phyloP scores from a whole-genome alignment of 2,888 invertebrate genomes.

The Caenorhabditis afra region DNA sequence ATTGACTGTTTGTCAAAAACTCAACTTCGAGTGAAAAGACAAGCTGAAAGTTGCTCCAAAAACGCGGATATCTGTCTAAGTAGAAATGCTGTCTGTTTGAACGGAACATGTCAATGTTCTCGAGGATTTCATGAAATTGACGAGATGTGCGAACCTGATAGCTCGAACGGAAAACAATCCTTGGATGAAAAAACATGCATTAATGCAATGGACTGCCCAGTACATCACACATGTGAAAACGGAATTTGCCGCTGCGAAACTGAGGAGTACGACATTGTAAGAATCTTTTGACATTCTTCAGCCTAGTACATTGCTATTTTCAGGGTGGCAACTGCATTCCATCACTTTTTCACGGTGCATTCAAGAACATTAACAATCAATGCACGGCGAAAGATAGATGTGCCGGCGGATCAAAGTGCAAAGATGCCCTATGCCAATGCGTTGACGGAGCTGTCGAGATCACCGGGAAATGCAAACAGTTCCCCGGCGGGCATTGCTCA shows the following conservation, averaged over 20 bases:
- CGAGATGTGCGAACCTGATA: slow-evolving; percentile 38
- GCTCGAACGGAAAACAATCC: not conserved
- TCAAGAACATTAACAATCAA: slow-evolving; percentile 69
- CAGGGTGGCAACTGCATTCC: slow-evolving; percentile 64
- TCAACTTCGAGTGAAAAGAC: slow-evolving; percentile 13
- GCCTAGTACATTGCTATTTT: slow-evolving; percentile 29
- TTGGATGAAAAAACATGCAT: slow-evolving; percentile 21
- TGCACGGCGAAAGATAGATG: slow-evolving; percentile 73
- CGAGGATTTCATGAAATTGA: slow-evolving; percentile 56
- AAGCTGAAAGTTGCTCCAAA: slow-evolving; percentile 53
- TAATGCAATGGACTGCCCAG: slow-evolving; percentile 32
- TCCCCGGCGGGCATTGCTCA: slow-evolving; percentile 63
- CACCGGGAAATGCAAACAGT: slow-evolving; percentile 63
- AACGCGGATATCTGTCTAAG: slow-evolving; percentile 65
- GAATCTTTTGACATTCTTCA: not conserved
- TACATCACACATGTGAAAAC: slow-evolving; percentile 48
- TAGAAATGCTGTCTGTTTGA: slow-evolving; percentile 69
- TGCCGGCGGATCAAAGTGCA: slow-evolving; percentile 75
- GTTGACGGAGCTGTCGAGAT: slow-evolving; percentile 73
- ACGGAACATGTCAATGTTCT: slow-evolving; percentile 69
- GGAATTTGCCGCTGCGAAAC: slow-evolving; percentile 62
- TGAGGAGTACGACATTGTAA: slow-evolving; percentile 57
- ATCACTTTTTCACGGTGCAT: slow-evolving; percentile 49
- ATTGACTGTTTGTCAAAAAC: slow-evolving; percentile 18
- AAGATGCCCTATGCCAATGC: slow-evolving; percentile 73